Evolutionary conservation across 2,888 invertebrate species (phyloP).

Genomic region (Anorthoa munda): DNA sequence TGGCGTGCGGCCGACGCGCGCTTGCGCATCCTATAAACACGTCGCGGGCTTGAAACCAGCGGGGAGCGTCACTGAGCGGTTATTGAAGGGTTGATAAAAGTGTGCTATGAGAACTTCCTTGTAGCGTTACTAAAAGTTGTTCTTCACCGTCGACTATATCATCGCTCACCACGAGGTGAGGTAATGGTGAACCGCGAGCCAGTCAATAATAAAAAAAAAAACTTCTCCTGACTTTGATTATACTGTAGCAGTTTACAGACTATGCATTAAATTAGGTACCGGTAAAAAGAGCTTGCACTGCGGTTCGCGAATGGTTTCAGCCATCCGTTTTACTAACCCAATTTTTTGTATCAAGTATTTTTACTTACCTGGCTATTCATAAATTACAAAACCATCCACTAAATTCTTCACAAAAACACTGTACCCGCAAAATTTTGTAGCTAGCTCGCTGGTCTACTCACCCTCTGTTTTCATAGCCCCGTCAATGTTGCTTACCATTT

Average conservation of each 20-base stretch:
- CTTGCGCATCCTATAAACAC: constrained; percentile 76
- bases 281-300: too few species aligned
- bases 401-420: background rate
- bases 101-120: background rate
- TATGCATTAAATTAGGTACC: too few species aligned
- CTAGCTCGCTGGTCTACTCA: background rate
- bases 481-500: constrained; percentile 75
- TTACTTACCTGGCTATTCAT: background rate
- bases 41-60: constrained; percentile 46
- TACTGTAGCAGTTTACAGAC: too few species aligned
- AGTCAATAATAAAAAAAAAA: too few species aligned
- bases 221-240: too few species aligned
- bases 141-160: too few species aligned
- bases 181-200: too few species aligned
- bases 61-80: constrained; percentile 22
- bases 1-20: constrained; percentile 77
- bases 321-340: too few species aligned
- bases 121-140: too few species aligned
- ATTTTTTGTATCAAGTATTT: background rate
- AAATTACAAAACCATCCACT: background rate
- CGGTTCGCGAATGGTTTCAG: too few species aligned
- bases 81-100: background rate
- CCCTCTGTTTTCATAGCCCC: constrained; percentile 50
- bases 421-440: background rate
- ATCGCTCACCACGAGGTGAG: too few species aligned